phyloP scores from a whole-genome alignment of 2,888 invertebrate species.

The Phasia obesa region DNA sequence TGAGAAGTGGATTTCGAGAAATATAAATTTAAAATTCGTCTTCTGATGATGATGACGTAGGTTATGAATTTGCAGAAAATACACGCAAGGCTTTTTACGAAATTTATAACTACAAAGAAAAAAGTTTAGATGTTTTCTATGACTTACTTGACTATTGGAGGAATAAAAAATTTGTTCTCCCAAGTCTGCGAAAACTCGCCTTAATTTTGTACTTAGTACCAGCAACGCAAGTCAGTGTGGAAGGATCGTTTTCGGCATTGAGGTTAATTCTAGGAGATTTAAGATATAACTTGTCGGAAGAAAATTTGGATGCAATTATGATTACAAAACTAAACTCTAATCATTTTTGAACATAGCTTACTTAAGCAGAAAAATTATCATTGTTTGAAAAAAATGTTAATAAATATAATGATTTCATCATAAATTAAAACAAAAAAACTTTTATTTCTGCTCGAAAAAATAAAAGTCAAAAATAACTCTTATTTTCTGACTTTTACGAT shows the following conservation, averaged over 20 bases:
- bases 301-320: conserved; percentile 12
- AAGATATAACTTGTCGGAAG: not conserved
- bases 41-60: conserved; percentile 16
- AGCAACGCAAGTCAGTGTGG: not conserved
- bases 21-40: conserved; percentile 30
- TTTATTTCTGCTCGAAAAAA: no score
- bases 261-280: not conserved
- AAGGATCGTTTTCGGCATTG: not conserved
- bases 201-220: conserved; percentile 3
- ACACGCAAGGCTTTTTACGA: conserved; percentile 7
- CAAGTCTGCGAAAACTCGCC: conserved; percentile 3
- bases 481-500: no score
- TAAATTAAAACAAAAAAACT: no score
- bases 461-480: no score
- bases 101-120: conserved; percentile 26
- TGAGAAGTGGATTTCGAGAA: conserved; percentile 18
- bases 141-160: conserved; percentile 7
- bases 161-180: conserved; percentile 14
- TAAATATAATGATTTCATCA: no score
- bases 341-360: not conserved
- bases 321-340: conserved; percentile 7
- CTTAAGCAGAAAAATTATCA: not conserved
- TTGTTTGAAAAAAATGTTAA: no score
- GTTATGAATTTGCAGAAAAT: conserved; percentile 6
- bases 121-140: conserved; percentile 6